Conservation (phyloP, 2,888 invertebrate genomes). For the Drosophila sordidula region DNA sequence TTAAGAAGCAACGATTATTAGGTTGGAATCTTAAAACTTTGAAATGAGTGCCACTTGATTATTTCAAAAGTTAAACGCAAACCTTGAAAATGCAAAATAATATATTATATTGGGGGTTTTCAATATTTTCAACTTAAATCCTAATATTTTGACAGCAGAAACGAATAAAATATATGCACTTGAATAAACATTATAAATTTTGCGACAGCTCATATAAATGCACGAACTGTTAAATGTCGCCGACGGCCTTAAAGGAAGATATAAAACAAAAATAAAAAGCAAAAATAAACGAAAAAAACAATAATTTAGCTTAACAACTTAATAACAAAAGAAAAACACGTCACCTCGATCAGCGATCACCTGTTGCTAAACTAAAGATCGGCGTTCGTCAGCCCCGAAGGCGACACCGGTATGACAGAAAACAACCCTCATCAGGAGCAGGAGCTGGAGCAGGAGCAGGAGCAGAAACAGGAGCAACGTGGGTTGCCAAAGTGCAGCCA, state of each 20-base stretch:
- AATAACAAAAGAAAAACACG: conserved; percentile 78
- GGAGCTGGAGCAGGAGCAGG: neutral
- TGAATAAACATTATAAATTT: conserved; percentile 40
- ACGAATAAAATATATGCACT: conserved; percentile 13
- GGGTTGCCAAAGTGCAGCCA: conserved; percentile 21
- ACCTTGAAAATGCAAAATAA: too few relatives aligned
- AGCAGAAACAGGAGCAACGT: conserved; percentile 13
- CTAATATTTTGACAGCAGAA: neutral
- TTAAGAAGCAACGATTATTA: too few relatives aligned
- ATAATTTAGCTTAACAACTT: conserved; percentile 82
- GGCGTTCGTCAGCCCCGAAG: conserved; percentile 24
- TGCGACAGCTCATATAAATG: conserved; percentile 64
- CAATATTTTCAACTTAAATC: too few relatives aligned
- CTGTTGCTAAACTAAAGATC: conserved; percentile 62
- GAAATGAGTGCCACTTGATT: too few relatives aligned
- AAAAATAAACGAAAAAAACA: conserved; percentile 60
- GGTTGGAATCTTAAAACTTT: too few relatives aligned
- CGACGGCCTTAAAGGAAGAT: conserved; percentile 58
- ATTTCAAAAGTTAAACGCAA: too few relatives aligned
- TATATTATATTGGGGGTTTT: too few relatives aligned
- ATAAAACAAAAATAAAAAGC: conserved; percentile 47
- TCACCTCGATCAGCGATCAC: conserved; percentile 70
- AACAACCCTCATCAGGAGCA: conserved; percentile 46
- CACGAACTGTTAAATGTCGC: conserved; percentile 80
- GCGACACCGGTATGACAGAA: conserved; percentile 29